Evolutionary conservation across 2,797 vertebrate species (phyloP), one percentile per base, ranked within the genome.

Genomic region (Carapus acus): DNA sequence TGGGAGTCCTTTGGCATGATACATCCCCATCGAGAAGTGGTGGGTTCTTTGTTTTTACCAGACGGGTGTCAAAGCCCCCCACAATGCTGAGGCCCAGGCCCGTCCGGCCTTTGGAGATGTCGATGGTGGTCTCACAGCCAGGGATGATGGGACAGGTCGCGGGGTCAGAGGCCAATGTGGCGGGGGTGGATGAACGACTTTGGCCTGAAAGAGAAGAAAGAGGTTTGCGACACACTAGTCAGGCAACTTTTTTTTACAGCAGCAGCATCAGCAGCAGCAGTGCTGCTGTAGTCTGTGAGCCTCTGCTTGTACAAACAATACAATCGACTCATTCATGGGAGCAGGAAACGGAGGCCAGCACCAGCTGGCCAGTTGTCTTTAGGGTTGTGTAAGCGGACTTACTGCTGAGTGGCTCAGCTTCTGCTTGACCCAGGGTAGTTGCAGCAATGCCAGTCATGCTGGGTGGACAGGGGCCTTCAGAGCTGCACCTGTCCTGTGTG

Each of bases 71-170:
- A 1, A 91, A 91, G 56, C 96, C 96, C 45, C 96, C 96, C 51
- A 99, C 96, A 19, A 99, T 98, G 84, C 96, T 99, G 24, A 99
- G 89, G 38, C 96, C 96, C 53, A 99, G 90, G 18, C 96, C 96
- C 0, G 95, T 97, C 20, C 86, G 84, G 7, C 96, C 96, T 78
- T 99, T 99, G 50, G 89, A 94, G 82, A 99, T 97, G 71, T 97
- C 94, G 22, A 99, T 98, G 49, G 92, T 96, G 73, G 95, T 99
- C 88, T 97, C 95, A 19, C 93, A 97, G 62, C 96, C 96, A 11
- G 96, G 96, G 69, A 99, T 96, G 71, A 99, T 94, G 65, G 94
- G 93, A 73, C 95, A 99, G 39, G 92, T 95, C 20, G 89, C 64
- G 12, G 94, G 94, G 71, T 99, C 95, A 8, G 90, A 93, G 41